Evolutionary conservation across 2,797 vertebrate genomes (phyloP).

Genomic region (Gobio occitaniae): DNA sequence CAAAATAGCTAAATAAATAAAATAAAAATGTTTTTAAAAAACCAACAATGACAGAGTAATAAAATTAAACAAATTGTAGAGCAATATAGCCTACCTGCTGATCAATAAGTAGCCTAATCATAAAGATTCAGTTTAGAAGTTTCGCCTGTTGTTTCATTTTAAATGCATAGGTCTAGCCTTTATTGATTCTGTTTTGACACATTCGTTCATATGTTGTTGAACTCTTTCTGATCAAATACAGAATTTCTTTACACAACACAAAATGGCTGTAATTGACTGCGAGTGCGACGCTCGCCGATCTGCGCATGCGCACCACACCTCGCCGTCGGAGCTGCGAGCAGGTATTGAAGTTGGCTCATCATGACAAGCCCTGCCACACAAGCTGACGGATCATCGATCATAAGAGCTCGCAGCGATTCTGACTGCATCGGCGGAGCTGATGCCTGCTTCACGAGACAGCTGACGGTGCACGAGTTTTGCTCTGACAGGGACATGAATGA

Average conservation of each 20-base stretch:
- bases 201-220: neutral
- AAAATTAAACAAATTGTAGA: neutral
- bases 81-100: neutral
- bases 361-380: constrained; percentile 64
- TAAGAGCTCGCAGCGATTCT: constrained; percentile 57
- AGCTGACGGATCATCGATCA: constrained; percentile 66
- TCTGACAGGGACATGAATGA: constrained; percentile 5
- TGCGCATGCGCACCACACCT: constrained; percentile 83
- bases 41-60: neutral
- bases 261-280: constrained; percentile 70
- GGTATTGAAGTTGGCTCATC: constrained; percentile 71
- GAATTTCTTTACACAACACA: constrained; percentile 56
- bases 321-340: constrained; percentile 68
- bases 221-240: constrained; percentile 11
- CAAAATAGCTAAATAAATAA: no score
- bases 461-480: neutral
- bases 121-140: neutral
- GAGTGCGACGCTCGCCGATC: neutral
- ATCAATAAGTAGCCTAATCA: neutral
- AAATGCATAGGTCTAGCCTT: neutral
- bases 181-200: neutral
- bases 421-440: constrained; percentile 57
- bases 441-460: constrained; percentile 3
- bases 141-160: neutral
- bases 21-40: neutral